Percentiles rank a stretch among this genome's conserved stretches.
These are phyloP conservation scores for Microctenopoma stevenorrisi DNA, from an alignment of 2,797 vertebrate species.

Conservation along the genomic window DNA sequence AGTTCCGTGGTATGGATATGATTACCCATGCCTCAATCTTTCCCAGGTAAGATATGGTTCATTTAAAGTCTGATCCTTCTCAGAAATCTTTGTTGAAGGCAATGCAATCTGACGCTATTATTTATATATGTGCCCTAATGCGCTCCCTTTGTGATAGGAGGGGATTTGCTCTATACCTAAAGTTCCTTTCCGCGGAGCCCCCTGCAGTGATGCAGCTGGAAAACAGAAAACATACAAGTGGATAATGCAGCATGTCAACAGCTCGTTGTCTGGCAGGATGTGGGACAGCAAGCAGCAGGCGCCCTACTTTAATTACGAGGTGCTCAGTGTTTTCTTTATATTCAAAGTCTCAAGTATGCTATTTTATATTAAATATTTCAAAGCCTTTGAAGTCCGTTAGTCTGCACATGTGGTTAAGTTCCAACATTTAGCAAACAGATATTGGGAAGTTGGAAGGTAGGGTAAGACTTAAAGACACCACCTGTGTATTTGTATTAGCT, in stretches of 20 bases:
- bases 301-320: conserved; percentile 93
- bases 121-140: not conserved
- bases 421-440: no score
- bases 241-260: conserved; percentile 90
- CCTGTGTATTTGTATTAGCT: not conserved
- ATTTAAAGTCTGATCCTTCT: conserved; percentile 1
- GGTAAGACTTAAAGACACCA: not conserved
- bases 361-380: no score
- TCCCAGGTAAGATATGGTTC: conserved; percentile 80
- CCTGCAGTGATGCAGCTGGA: conserved; percentile 93
- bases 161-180: conserved; percentile 86
- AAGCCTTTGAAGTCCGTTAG: not conserved
- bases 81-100: not conserved
- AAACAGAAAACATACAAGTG: conserved; percentile 86
- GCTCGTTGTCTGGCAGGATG: conserved; percentile 86
- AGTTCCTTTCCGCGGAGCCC: conserved; percentile 90
- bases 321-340: conserved; percentile 47
- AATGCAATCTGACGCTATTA: not conserved
- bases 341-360: not conserved
- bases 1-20: conserved; percentile 97
- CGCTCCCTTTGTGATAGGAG: conserved; percentile 73
- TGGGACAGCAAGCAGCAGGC: conserved; percentile 89
- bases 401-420: not conserved
- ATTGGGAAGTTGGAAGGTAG: not conserved
- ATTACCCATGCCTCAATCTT: conserved; percentile 90